Evolutionary conservation across 2,797 vertebrate species (phyloP), one percentile per base, ranked within the genome.

Genomic region (Pipistrellus pygmaeus): DNA sequence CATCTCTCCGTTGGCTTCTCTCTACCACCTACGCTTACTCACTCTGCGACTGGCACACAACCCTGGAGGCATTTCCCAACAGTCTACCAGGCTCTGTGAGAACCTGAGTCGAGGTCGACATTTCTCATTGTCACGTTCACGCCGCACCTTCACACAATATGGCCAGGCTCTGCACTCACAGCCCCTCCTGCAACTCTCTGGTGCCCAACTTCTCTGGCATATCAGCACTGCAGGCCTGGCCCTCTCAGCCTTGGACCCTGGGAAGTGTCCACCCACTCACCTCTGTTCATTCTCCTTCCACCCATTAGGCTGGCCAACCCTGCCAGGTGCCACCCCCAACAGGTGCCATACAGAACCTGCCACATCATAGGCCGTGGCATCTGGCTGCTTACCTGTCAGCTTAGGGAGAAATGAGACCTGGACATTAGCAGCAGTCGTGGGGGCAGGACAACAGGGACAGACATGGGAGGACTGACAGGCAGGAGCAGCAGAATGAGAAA

Each of bases 221-320:
- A 97, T 0, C 98, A 99, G 98, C 99, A 99, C 99, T 98, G 98
- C 98, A 98, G 99, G 98, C 98, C 99, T 99, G 99, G 98, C 98
- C 99, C 98, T 99, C 46, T 27, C 51, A 44, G 83, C 3, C 32
- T 35, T 62, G n/a, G 38, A 32, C 23, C 27, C 3, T 0, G 3
- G 66, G 75, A n/a, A 4, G 44, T 20, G 0, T 11, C 78, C 71
- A 30, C 12, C 60, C n/a, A 41, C 23, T 73, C 17, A 6, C 71
- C 10, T 69, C 32, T 8, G 66, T 20, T 60, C 64, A 18, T 0
- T 27, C 90, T 27, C 75, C 68, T 55, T 30, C 38, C 62, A 66
- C 25, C 27, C 62, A 8, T 1, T 4, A 20, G 44, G 46, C 41
- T 2, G 30, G 23, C 46, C 20, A 11, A 30, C 10, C 32, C 1